Conservation (phyloP, 2,888 invertebrate species). For the Drosophila flavopinicola region DNA sequence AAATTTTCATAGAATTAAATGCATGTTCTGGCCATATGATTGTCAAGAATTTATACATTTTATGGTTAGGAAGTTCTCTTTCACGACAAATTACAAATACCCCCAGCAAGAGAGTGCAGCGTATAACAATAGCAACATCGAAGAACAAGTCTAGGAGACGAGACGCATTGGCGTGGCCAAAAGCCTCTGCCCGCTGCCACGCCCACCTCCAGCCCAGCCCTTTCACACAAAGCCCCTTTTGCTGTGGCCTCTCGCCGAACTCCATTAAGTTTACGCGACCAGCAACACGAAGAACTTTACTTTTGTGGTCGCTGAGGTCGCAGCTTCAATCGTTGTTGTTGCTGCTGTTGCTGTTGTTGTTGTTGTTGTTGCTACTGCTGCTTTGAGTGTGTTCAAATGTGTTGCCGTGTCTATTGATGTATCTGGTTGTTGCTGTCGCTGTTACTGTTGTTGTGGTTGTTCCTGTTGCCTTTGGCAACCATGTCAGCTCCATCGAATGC, state of each 20-base stretch:
- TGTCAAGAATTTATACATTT: not conserved
- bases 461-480: conserved; percentile 42
- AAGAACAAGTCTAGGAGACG: conserved; percentile 35
- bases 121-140: conserved; percentile 9
- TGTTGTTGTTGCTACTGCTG: conserved; percentile 21
- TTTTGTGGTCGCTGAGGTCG: conserved; percentile 65
- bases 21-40: too few relatives aligned
- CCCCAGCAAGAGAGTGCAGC: not conserved
- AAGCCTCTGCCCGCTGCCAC: conserved; percentile 33
- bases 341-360: conserved; percentile 23
- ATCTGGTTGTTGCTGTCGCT: conserved; percentile 24
- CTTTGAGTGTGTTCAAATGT: conserved; percentile 54
- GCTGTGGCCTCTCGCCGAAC: conserved; percentile 63
- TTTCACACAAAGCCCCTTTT: not conserved
- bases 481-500: conserved; percentile 35
- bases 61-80: too few relatives aligned
- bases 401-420: conserved; percentile 52
- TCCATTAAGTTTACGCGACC: conserved; percentile 79
- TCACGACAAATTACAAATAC: not conserved
- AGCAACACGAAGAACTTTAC: conserved; percentile 71
- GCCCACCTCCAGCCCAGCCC: not conserved
- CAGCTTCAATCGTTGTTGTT: conserved; percentile 22
- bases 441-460: too few relatives aligned
- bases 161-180: conserved; percentile 41
- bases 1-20: too few relatives aligned